These are phyloP conservation scores for Acestrorhynchus altus DNA, from an alignment of 2,797 vertebrate species.

Conservation along the genomic window DNA sequence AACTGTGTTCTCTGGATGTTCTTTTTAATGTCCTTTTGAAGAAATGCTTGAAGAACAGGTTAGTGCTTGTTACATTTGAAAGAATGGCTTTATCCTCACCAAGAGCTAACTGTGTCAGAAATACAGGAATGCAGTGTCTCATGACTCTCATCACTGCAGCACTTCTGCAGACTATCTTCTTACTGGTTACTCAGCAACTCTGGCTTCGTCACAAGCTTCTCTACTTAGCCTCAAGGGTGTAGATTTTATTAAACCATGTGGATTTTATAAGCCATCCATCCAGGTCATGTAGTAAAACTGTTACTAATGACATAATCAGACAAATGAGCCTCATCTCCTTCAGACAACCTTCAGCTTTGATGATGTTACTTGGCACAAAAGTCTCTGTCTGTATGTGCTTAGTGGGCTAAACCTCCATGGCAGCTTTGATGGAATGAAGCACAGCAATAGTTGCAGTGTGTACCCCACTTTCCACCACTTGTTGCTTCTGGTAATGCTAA, in stretches of 20 bases:
- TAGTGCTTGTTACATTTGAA: too few species aligned
- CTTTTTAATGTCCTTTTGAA: too few species aligned
- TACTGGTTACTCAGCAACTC: slow-evolving; percentile 35
- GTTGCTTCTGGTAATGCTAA: slow-evolving; percentile 24
- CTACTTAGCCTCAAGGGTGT: neutral
- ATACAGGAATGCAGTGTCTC: neutral
- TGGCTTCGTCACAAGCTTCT: slow-evolving; percentile 22
- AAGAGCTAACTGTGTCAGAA: neutral
- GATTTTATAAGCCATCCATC: neutral
- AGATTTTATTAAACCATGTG: neutral
- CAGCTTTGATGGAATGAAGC: neutral
- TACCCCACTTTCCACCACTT: neutral
- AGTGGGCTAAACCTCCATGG: slow-evolving; percentile 26
- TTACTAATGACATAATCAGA: neutral
- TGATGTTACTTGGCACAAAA: too few species aligned
- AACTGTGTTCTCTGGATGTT: too few species aligned
- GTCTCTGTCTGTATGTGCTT: slow-evolving; percentile 30
- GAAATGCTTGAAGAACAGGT: too few species aligned
- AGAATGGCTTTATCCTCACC: neutral
- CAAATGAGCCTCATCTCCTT: neutral
- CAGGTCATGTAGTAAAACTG: neutral
- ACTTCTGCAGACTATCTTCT: slow-evolving; percentile 16
- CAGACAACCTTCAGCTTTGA: neutral
- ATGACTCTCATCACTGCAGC: slow-evolving; percentile 25
- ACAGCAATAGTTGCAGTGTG: slow-evolving; percentile 17